Percentiles rank a stretch among this genome's conserved stretches.
Conservation (phyloP, 2,888 invertebrate species). For the Flexamia atlantica region DNA sequence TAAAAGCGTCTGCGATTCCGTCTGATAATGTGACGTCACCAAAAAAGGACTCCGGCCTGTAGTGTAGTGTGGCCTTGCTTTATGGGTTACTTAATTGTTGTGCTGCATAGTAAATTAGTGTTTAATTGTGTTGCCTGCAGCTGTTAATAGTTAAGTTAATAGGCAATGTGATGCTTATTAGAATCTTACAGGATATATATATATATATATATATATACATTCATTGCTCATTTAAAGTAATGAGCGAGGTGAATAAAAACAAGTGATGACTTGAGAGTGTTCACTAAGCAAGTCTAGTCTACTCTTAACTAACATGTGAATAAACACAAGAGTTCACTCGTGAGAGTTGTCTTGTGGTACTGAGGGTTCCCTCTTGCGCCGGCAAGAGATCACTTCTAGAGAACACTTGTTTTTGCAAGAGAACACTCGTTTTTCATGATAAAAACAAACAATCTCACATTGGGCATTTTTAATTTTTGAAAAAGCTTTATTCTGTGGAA, state of each 20-base stretch:
- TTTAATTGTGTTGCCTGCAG: too few relatives aligned
- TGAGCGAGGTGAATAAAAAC: constrained; percentile 14
- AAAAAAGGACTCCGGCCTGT: too few relatives aligned
- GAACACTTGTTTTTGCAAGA: constrained; percentile 2
- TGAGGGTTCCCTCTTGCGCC: constrained; percentile 12
- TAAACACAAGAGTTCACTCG: constrained; percentile 14
- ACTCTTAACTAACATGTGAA: constrained; percentile 9
- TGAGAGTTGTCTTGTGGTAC: constrained; percentile 4
- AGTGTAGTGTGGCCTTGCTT: too few relatives aligned
- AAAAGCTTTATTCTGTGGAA: constrained; percentile 5
- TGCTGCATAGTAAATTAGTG: too few relatives aligned
- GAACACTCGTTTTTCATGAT: constrained; percentile 14
- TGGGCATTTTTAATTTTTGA: constrained; percentile 1
- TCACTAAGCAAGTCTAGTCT: constrained; percentile 18
- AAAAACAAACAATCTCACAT: constrained; percentile 12
- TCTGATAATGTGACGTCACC: too few relatives aligned
- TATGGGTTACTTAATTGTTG: too few relatives aligned
- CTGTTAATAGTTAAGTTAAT: too few relatives aligned
- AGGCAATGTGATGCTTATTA: too few relatives aligned
- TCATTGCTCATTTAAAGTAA: too few relatives aligned
- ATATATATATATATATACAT: too few relatives aligned
- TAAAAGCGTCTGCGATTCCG: too few relatives aligned
- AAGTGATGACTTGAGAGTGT: constrained; percentile 18
- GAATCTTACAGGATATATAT: too few relatives aligned
- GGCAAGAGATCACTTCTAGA: constrained; percentile 8